These are phyloP conservation scores for Notechis scutatus DNA, from an alignment of 2,113 vertebrate species.

Conservation along the genomic window DNA sequence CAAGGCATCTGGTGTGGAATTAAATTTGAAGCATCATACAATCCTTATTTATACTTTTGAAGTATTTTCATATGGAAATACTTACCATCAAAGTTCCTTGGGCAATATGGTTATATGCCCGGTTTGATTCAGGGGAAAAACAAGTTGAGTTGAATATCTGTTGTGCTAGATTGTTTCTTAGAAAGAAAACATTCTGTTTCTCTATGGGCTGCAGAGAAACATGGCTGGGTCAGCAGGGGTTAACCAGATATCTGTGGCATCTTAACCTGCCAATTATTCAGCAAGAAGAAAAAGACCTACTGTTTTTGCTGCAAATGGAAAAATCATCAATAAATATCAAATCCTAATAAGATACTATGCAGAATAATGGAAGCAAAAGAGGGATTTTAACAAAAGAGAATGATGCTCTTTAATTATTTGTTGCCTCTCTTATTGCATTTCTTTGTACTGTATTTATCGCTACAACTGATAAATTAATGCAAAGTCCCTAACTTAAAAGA, in stretches of 20 bases:
- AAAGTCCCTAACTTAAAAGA: conserved; percentile 4
- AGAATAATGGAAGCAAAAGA: neutral
- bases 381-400: neutral
- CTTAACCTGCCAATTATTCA: conserved; percentile 32
- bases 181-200: neutral
- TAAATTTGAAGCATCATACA: neutral
- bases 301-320: conserved; percentile 19
- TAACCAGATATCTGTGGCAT: conserved; percentile 36
- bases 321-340: conserved; percentile 9
- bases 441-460: neutral
- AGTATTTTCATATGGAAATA: neutral
- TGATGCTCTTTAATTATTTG: neutral
- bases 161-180: neutral
- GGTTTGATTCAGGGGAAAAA: neutral
- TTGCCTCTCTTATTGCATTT: conserved; percentile 14
- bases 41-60: neutral
- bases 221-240: neutral
- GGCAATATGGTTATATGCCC: neutral
- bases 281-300: neutral
- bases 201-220: neutral
- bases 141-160: neutral
- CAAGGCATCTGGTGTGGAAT: neutral
- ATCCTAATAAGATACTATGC: neutral
- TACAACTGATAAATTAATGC: neutral
- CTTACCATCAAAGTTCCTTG: neutral